Evolutionary conservation across 2,113 vertebrate species (phyloP), one percentile per base, ranked within the genome.

Genomic region (Tragelaphus scriptus): DNA sequence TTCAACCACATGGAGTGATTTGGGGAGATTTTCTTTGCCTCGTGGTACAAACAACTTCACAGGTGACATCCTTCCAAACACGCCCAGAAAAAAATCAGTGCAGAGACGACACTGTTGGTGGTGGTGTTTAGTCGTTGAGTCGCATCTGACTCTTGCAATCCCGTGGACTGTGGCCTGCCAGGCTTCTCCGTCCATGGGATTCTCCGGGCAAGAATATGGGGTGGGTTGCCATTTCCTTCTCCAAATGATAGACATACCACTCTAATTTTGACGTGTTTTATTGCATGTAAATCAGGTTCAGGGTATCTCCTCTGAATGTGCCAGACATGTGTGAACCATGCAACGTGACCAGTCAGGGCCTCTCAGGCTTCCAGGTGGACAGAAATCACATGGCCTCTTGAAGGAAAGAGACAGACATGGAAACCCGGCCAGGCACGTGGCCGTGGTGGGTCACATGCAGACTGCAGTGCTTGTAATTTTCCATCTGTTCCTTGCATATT

Each of bases 11-110:
- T 12, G 49, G 61, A 58, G 21, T 56, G 85, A 97, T 91, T 61
- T 92, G 80, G 49, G 40, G 32, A 55, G 25, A 28, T 91, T 65
- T 93, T 96, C 59, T 59, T 93, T 88, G 21, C 65, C 86, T 93
- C 1, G 95, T 96, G 79, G 61, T 56, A 82, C 86, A 96, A 97
- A 98, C 44, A 97, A 94, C 28, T 93, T 96, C 96, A 96, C 32
- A 90, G 85, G 26, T 55, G 90, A 49, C 32, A 53, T 53, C 90
- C 98, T 98, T 97, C 97, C 86, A 84, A 96, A 75, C 96, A 89
- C 85, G 23, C 63, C 63, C 94, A 82, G 63, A 19, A 90, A 11
- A 88, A 98, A 98, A 97, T 97, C 90, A 94, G 84, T 91, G 55
- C 68, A 30, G 47, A 97, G 98, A 44, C 7, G 23, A 4, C 71